Percentiles rank a stretch among this genome's conserved stretches.
Conservation (phyloP, 1,140 invertebrate species). For the Belonocnema kinseyi region DNA sequence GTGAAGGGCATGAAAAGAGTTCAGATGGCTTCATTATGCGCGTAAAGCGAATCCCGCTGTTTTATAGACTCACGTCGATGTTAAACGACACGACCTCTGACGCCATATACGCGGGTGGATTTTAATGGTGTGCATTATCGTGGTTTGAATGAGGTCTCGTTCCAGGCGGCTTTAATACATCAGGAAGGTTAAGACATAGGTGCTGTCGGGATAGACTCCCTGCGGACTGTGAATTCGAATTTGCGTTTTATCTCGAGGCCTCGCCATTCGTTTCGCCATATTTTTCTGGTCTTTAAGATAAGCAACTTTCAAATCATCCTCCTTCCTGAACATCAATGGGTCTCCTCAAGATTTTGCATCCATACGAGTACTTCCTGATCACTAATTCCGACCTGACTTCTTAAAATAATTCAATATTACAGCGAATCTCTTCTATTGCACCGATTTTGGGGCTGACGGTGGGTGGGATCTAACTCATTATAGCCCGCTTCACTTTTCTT, state of each 20-base stretch:
- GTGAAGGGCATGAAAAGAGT: neutral
- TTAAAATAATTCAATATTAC: too few relatives aligned
- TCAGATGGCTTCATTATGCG: constrained; percentile 66
- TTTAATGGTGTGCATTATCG: constrained; percentile 52
- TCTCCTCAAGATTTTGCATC: neutral
- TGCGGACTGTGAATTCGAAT: constrained; percentile 62
- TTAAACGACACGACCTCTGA: constrained; percentile 55
- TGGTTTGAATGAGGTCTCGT: constrained; percentile 50
- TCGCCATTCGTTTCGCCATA: constrained; percentile 59
- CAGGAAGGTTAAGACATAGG: constrained; percentile 57
- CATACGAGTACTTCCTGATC: too few relatives aligned
- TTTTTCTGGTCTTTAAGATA: constrained; percentile 14
- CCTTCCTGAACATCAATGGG: neutral
- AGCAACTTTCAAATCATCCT: constrained; percentile 30
- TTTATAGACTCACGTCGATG: constrained; percentile 60
- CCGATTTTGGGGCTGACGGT: too few relatives aligned
- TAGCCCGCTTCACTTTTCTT: too few relatives aligned
- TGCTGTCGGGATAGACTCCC: constrained; percentile 58
- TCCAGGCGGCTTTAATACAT: constrained; percentile 58
- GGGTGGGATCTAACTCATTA: too few relatives aligned
- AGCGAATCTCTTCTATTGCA: too few relatives aligned
- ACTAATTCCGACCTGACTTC: too few relatives aligned
- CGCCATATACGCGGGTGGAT: constrained; percentile 58
- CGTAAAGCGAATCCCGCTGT: constrained; percentile 65
- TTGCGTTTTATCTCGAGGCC: constrained; percentile 61